Conservation (phyloP, 2,113 vertebrate genomes). For the Percina caprodes region DNA sequence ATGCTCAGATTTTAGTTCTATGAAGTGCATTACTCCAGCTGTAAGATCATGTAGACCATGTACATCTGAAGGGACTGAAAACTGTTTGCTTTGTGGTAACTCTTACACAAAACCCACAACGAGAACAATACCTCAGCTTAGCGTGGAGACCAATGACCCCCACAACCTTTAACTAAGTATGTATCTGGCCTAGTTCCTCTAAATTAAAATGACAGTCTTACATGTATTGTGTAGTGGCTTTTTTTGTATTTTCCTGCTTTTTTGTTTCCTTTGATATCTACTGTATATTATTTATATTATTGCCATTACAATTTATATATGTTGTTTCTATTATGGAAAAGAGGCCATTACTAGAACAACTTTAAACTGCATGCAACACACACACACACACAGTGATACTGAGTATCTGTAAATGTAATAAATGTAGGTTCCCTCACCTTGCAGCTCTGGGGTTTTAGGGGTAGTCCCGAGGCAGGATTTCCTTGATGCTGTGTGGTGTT, state of each 20-base stretch:
- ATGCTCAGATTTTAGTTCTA: not conserved
- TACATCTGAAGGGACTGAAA: not conserved
- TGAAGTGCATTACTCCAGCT: not conserved
- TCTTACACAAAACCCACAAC: constrained; percentile 14
- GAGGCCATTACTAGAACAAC: not conserved
- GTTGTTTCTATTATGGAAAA: not conserved
- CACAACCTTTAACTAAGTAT: constrained; percentile 24
- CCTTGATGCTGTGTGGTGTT: constrained; percentile 87
- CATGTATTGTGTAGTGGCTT: not conserved
- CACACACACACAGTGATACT: not conserved
- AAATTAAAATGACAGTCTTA: not conserved
- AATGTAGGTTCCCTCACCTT: constrained; percentile 85
- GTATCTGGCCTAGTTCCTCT: constrained; percentile 29
- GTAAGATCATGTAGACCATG: not conserved
- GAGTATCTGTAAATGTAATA: constrained; percentile 41
- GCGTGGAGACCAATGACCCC: constrained; percentile 48
- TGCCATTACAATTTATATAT: not conserved
- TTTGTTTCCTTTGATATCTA: not conserved
- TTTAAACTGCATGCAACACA: constrained; percentile 3
- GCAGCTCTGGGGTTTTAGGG: constrained; percentile 90
- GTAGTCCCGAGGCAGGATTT: constrained; percentile 90
- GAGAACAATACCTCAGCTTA: constrained; percentile 43
- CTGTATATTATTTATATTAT: not conserved
- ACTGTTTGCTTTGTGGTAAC: not conserved
- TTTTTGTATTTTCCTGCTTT: not conserved